Base-by-base conservation (phyloP, 2,113 vertebrate species). In the Gavialis gangeticus region DNA sequence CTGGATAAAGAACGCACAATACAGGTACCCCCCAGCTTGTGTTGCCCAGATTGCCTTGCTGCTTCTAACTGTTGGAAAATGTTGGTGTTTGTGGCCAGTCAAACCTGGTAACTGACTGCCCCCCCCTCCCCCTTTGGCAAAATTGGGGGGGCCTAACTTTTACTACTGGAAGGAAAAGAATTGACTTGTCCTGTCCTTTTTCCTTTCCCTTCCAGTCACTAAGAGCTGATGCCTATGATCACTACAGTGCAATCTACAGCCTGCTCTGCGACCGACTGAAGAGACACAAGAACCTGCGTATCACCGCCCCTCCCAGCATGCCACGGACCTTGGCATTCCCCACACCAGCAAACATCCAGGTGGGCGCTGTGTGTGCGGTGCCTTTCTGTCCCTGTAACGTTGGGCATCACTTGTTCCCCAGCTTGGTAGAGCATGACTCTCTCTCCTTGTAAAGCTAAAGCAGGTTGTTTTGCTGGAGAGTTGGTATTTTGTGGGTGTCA, bases 171-270 rank as follows among this genome's bases (percentile, higher is more conserved):
- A 46, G 3, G 2, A 82, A 37, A 18, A 5, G 57, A 16, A 5
- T 25, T 81, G 82, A 93, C 5, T 0, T 46, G 46, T 46, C 46
- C 46, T 46, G 46, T 46, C 0, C 63, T 69, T 17, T 55, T 6
- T 56, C 78, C 75, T 79, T 85, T 57, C 82, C 56, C 87, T 30
- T 89, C 1, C 75, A 99, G 99, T 99, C 99, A 1, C 91, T 99
- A 75, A 97, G 98, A 79, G 98, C 99, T 3, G 99, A 99, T 10
- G 99, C 99, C 54, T 99, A 99, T 6, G 99, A 99, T 98, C 99
- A 99, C 98, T 99, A 99, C 98, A 99, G 99, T 88, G 99, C 99
- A 88, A 99, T 99, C 98, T 99, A 99, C 98, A 99, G 99, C 97
- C 98, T 99, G 97, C 98, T 99, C 93, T 99, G 99, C 15, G 99